Base-by-base conservation (phyloP, 1,140 invertebrate species). In the Gryllus bimaculatus region DNA sequence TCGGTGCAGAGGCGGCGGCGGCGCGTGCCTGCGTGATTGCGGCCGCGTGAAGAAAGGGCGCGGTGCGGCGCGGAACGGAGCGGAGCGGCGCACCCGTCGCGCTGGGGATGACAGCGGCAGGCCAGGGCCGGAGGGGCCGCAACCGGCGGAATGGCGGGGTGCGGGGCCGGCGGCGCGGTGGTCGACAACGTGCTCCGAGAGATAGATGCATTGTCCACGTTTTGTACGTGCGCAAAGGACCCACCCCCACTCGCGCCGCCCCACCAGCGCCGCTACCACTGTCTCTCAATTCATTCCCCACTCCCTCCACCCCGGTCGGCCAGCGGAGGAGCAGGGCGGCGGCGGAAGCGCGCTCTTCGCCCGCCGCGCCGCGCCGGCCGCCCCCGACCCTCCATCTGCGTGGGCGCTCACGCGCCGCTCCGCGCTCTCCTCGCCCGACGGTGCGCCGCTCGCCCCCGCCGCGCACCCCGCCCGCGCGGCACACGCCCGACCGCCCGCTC, bases 231-330 rank as follows among this genome's bases (percentile, higher is more conserved):
- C 54, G 54, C 54, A 66, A 66, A 66, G 54, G 18, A 7, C 54
- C 54, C 54, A 18, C 54, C 54, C 10, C 54, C 54, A 39, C 54
- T 10, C 10, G 54, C 54, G 18, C 18, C 54, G 18, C 54, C 54
- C 54, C 54, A 66, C 54, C 54, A 66, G n/a, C 54, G 18, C 54
- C 54, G 18, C 54, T n/a, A 66, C 7, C 54, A 66, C 54, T 66
- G 54, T 66, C 54, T 66, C 54, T 66, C 54, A 66, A 66, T 66
- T 66, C 54, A 66, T 66, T 66, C 54, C 54, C 54, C 54, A 66
- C 54, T 54, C 49, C 49, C 49, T 54, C 49, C 49, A 15, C 54
- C 54, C 10, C 54, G 54, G 54, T 66, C 10, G 10, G 54, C 5
- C 1, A 39, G 1, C 1, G 26, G 26, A 39, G 26, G 26, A 39